Base-by-base conservation (phyloP, 2,113 vertebrate species). In the Ciconia maguari region DNA sequence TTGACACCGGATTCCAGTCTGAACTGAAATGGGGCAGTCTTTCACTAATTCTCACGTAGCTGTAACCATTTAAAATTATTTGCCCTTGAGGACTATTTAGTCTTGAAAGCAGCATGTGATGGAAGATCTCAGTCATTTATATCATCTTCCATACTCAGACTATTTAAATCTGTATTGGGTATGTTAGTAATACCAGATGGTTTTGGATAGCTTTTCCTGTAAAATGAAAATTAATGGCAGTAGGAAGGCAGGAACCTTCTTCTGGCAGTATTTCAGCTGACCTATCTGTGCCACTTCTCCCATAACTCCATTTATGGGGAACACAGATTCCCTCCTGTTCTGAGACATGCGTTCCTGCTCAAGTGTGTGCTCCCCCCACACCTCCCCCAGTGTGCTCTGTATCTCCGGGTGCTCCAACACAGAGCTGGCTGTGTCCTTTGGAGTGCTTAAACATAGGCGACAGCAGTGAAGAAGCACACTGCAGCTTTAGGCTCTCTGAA, bases 121-220 rank as follows among this genome's bases (percentile, higher is more conserved):
- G 7, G 49, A 96, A 97, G 79, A 97, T 94, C 90, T 97, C 96
- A 97, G 15, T 93, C 75, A 90, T 76, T 94, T 92, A 48, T 89
- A 98, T 97, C 69, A 5, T 96, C 68, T 95, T 97, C 89, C 87
- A 54, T 94, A 95, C 46, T 84, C 54, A n/a, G 77, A 65, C 65
- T 95, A 52, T 93, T 80, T 90, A 98, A 79, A 93, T 96, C 83
- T 85, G 11, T 90, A 51, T 72, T 94, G 80, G 51, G 9, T 68
- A 13, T 96, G 72, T 97, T 96, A 93, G 93, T 93, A 97, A 94
- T 96, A 90, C 82, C 95, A 97, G 94, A 96, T 98, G 90, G 92
- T 55, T 60, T 95, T 58, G 41, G 22, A 83, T 93, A 83, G 8
- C 34, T 75, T 78, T 55, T 44, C 32, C 72, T 96, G 79, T 86